Base-by-base conservation (phyloP, 2,888 invertebrate species). In the Cosmopolites sordidus region DNA sequence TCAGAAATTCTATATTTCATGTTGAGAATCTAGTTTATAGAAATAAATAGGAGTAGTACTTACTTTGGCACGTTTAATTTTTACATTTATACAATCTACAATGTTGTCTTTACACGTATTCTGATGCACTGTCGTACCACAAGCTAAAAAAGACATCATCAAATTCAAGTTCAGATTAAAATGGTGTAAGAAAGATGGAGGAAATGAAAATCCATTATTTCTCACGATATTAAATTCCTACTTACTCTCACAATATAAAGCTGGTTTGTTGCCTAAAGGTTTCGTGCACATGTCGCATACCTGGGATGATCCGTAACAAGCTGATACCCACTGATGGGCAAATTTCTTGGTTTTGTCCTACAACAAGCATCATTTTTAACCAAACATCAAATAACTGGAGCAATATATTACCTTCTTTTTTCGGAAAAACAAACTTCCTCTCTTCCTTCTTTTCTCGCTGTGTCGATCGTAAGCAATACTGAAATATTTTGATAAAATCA, bases 381-480 rank as follows among this genome's bases (percentile, higher is more conserved):
- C 33, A 47, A 37, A 39, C 17, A 52, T n/a, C 11, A 14, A 45
- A 33, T 27, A 51, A 11, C 5, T 9, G 15, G 18, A 37, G 16
- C 17, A 22, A 16, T 2, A 22, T 41, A 47, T 37, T 69, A 81
- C 92, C 82, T 92, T 91, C 75, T 92, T 92, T 76, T 92, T 93
- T 61, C 92, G 84, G 72, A 92, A 93, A 80, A 93, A 93, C 54
- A 93, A 76, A 62, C 92, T 92, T 48, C 92, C 92, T 45, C 92
- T 79, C 76, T 93, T 93, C 63, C 91, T 81, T 65, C 92, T 78
- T 70, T 93, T 92, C 68, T 90, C 90, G 15, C 89, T 84, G 69
- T 88, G 87, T 67, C 87, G 86, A 66, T 86, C 86, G 63, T 83
- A 81, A 27, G 79, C 76, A 64, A 79, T 79, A 69, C 80, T 81